Conservation (phyloP, 2,113 vertebrate species). For the Nannobrachium achirus region DNA sequence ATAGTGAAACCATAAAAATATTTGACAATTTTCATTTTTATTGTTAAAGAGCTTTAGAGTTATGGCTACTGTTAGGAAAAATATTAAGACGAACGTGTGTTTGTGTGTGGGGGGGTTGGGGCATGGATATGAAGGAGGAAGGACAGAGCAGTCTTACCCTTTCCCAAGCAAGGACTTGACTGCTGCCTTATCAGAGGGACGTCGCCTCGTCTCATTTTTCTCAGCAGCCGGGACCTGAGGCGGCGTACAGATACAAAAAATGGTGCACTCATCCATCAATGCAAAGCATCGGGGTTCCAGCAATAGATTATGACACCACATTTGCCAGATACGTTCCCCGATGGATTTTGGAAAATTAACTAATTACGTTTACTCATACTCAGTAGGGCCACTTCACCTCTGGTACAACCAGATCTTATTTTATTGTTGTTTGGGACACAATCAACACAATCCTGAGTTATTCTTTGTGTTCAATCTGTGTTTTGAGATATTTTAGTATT, state of each 20-base stretch:
- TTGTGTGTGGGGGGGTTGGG: no score
- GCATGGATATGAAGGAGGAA: slow-evolving; percentile 5
- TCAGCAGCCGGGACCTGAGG: slow-evolving; percentile 25
- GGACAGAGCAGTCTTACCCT: slow-evolving; percentile 48
- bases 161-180: slow-evolving; percentile 61
- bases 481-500: no score
- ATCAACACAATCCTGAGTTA: no score
- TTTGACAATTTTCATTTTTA: no score
- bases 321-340: slow-evolving; percentile 6
- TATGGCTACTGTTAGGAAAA: neutral
- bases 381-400: no score
- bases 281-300: slow-evolving; percentile 8
- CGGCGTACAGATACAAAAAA: slow-evolving; percentile 10
- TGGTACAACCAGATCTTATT: no score
- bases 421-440: no score
- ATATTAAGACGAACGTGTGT: slow-evolving; percentile 30
- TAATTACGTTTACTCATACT: no score
- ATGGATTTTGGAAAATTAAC: no score
- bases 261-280: slow-evolving; percentile 28
- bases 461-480: no score
- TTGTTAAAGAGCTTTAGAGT: neutral
- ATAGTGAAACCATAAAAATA: no score
- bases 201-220: slow-evolving; percentile 62
- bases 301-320: neutral
- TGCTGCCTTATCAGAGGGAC: slow-evolving; percentile 57